Evolutionary conservation across 2,888 invertebrate species (phyloP), one percentile per base, ranked within the genome.

Genomic region (Meghimatium bilineatum): DNA sequence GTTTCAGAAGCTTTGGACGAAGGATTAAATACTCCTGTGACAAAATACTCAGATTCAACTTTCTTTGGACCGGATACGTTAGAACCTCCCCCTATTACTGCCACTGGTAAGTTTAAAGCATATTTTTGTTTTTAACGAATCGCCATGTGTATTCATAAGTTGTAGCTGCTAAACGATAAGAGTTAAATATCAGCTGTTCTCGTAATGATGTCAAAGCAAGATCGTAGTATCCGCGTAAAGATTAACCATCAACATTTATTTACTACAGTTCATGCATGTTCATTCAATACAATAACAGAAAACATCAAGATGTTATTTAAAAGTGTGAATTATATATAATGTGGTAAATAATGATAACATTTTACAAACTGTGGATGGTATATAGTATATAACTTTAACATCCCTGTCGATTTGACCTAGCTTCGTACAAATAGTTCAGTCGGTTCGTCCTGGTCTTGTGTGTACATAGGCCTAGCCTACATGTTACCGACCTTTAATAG

Each of bases 61-160:
- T 98, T 98, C 95, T 98, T 98, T 95, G 97, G 96, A 85, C 90
- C 92, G 85, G 93, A 93, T 89, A 96, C 97, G 88, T 96, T 96
- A 88, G 94, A 93, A 81, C 97, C 98, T 93, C 97, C 97, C 85
- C 97, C 97, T 89, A 97, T 98, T 93, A 97, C 97, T 95, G 97
- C 97, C 93, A 97, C 97, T 96, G 97, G 97, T 98, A 95, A 74
- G 91, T 90, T 77, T 52, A 49, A 74, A 74, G 6, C 56, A 60
- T 49, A 63, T 6, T 38, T 17, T 44, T 52, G 32, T 52, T 38
- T 76, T 67, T 2, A 44, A 44, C 5, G 12, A 5, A 44, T 44
- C 12, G 5, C n/a, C n/a, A n/a, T n/a, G n/a, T n/a, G n/a, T n/a
- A n/a, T n/a, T n/a, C n/a, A n/a, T n/a, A n/a, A n/a, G n/a, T n/a